phyloP scores from a whole-genome alignment of 1,140 invertebrate genomes.

The Panagrolaimus sp. region DNA sequence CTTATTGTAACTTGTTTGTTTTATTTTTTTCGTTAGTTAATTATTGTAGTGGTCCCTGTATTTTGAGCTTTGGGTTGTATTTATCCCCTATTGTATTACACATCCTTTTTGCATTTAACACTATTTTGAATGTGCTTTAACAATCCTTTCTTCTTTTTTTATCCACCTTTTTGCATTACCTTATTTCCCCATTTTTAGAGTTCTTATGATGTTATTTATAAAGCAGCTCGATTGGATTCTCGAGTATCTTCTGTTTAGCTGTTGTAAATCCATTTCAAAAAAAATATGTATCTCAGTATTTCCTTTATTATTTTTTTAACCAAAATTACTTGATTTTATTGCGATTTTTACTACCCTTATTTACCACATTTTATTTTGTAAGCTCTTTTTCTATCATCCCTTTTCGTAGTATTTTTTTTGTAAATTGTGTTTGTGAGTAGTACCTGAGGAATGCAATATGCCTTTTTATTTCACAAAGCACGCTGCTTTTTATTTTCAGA shows the following conservation, averaged over 20 bases:
- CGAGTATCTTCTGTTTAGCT: conserved; percentile 36
- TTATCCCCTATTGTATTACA: no score
- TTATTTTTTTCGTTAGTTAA: no score
- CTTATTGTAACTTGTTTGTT: no score
- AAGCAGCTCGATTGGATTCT: conserved; percentile 16
- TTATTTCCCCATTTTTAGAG: conserved; percentile 9
- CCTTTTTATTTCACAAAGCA: not conserved
- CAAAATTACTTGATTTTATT: not conserved
- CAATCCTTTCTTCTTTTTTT: not conserved
- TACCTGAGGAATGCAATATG: not conserved
- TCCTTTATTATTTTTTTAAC: no score
- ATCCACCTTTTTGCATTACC: not conserved
- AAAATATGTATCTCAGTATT: conserved; percentile 11
- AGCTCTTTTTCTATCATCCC: no score
- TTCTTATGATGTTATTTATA: conserved; percentile 2
- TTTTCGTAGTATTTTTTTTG: no score
- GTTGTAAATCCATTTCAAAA: conserved; percentile 12
- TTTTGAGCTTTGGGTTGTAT: no score
- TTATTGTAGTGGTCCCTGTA: no score
- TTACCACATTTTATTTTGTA: not conserved
- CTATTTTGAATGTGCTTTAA: conserved; percentile 11
- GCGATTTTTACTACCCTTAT: not conserved
- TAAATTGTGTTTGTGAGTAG: no score
- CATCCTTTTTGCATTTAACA: conserved; percentile 5
- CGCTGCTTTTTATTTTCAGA: conserved; percentile 18